Evolutionary conservation across 2,113 vertebrate species (phyloP), one percentile per base, ranked within the genome.

Genomic region (Neogobius melanostomus): DNA sequence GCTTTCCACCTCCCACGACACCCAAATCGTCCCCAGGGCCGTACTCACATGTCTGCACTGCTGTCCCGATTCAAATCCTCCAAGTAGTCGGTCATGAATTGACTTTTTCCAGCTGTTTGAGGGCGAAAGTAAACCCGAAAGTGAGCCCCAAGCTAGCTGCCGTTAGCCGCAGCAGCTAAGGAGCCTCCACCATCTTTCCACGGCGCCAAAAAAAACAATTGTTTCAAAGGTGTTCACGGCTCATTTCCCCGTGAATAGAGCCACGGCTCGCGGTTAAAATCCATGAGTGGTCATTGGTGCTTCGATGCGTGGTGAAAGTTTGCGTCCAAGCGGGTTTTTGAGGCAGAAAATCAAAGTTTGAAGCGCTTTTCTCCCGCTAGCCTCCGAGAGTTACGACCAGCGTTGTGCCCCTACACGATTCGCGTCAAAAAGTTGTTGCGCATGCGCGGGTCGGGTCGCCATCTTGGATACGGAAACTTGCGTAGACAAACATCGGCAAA

Each of bases 121-220:
- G 72, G 69, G 52, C 21, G 42, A 61, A 61, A 70, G 78, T 66
- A 10, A 44, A 43, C 48, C 57, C 57, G 42, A 53, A 36, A 50
- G 7, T 54, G 68, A 28, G 16, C 17, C 16, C 74, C 44, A 42
- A 61, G 59, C 36, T 61, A 83, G 82, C 79, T 75, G 83, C 53
- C 72, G 66, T 86, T 88, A 88, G 87, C 88, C 87, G 87, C 78
- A 84, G 75, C 79, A 71, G 77, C 75, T 80, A 53, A 85, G 53
- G 17, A 56, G 53, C 4, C 53, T 56, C 88, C 85, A 85, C 90
- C 90, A 91, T 91, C 87, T 89, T 90, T 87, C 85, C 82, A 78
- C 87, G 87, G 89, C 90, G 85, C 89, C 89, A 88, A 91, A 82
- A 86, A 36, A 86, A 90, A 90, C 87, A 90, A 89, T 88, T 88